Evolutionary conservation across 2,797 vertebrate species (phyloP), one percentile per base, ranked within the genome.

Genomic region (Gila robusta): DNA sequence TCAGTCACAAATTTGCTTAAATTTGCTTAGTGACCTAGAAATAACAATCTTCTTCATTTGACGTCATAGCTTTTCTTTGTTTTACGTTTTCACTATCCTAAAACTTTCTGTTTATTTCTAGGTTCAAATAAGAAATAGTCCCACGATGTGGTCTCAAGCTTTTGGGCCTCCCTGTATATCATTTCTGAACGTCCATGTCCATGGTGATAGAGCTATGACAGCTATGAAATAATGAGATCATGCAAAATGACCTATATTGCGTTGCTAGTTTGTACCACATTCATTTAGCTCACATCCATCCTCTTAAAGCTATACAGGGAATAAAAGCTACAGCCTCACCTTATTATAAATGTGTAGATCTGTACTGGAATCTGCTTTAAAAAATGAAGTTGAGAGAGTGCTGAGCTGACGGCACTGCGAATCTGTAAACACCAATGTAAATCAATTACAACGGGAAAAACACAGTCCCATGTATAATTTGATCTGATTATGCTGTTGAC

Each of bases 401-500:
- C 41, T 28, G 77, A 73, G 69, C 77, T 80, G 77, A 64, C 54
- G 23, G 39, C 84, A 80, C 49, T 39, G 67, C 10, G 3, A 85
- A 80, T 85, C 84, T 73, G 77, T 85, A 80, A 85, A 85, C 84
- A 80, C 77, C 84, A 64, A 73, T 73, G 77, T 85, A 79, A 85
- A 85, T 85, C 84, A 85, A 85, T 85, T 85, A 79, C 67, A 62
- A 47, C 8, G 1, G 77, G 54, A 71, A 79, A 80, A 85, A 85
- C 84, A 85, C 52, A 72, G 84, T 80, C 77, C 67, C 67, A 23
- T 85, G 84, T 85, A 85, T 85, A 85, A 85, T 85, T 79, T 85
- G 84, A 85, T 80, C 39, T 85, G 77, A 80, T 85, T 85, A 85
- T 72, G 67, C 76, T 85, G 84, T 85, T 85, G 84, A 85, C 84